These are phyloP conservation scores for Macrosoma leucophasiata DNA, from an alignment of 2,888 invertebrate genomes.

Conservation along the genomic window DNA sequence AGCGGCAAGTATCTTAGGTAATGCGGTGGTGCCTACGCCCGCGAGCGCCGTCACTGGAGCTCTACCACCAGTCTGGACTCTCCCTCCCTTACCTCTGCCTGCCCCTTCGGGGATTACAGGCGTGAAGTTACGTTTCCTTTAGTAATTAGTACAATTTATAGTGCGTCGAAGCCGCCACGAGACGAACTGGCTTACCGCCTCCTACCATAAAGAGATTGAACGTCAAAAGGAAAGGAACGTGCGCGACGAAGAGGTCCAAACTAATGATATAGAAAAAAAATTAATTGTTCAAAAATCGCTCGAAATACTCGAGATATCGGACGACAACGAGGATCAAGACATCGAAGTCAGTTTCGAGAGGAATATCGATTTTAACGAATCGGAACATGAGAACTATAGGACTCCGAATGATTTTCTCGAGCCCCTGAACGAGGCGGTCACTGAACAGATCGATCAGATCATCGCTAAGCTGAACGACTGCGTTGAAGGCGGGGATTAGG, in stretches of 20 bases:
- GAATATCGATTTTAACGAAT: constrained; percentile 41
- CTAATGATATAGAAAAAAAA: constrained; percentile 31
- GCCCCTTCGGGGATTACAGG: no score
- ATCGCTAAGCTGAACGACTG: constrained; percentile 58
- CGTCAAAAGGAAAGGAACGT: constrained; percentile 36
- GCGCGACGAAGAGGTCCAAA: constrained; percentile 45
- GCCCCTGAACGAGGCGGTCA: constrained; percentile 52
- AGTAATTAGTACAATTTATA: no score
- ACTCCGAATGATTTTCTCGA: constrained; percentile 58
- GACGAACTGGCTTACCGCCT: constrained; percentile 32
- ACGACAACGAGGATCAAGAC: constrained; percentile 34
- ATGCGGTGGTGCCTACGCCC: no score
- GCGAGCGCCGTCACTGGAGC: no score
- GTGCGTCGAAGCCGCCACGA: constrained; percentile 31
- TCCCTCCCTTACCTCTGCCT: no score
- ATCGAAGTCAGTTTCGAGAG: constrained; percentile 57
- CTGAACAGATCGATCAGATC: constrained; percentile 59
- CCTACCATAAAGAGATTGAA: constrained; percentile 29
- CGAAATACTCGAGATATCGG: constrained; percentile 50
- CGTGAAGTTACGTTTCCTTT: no score
- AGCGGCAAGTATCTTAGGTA: no score
- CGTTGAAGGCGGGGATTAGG: constrained; percentile 39
- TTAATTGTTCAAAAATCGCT: constrained; percentile 46
- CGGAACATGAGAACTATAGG: constrained; percentile 51
- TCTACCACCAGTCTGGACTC: no score